Percentiles rank a stretch among this genome's conserved stretches.
Conservation (phyloP, 2,113 vertebrate genomes). For the Prinia subflava region DNA sequence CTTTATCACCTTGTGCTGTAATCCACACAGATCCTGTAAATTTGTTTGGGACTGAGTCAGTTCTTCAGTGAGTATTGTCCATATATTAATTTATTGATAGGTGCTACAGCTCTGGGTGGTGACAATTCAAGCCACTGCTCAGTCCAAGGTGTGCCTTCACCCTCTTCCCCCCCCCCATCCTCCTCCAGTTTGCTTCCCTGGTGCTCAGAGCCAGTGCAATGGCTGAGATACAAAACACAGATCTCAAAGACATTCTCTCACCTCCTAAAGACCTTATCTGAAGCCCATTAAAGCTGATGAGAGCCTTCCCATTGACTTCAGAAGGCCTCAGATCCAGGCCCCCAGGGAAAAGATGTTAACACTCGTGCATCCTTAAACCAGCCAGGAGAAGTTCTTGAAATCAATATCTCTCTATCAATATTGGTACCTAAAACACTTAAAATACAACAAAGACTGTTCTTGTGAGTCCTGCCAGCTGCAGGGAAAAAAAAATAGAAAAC, state of each 20-base stretch:
- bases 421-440: conserved; percentile 24
- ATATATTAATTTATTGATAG: neutral
- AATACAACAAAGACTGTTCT: neutral
- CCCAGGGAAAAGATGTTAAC: conserved; percentile 11
- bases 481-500: neutral
- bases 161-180: neutral
- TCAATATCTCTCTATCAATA: conserved; percentile 34
- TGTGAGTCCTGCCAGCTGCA: neutral
- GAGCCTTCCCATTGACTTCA: conserved; percentile 42
- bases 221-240: neutral
- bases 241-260: conserved; percentile 14
- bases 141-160: neutral
- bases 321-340: conserved; percentile 23
- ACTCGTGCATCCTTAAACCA: neutral
- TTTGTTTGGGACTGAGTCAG: neutral
- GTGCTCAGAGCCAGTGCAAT: neutral
- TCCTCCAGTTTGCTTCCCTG: neutral
- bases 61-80: neutral
- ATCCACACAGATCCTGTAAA: neutral
- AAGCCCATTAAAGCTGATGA: conserved; percentile 39
- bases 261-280: neutral
- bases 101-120: neutral
- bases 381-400: conserved; percentile 10
- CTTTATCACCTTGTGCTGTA: neutral
- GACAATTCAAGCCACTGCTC: neutral